Evolutionary conservation across 1,140 invertebrate species (phyloP).

Genomic region (Pteromalus puparum): DNA sequence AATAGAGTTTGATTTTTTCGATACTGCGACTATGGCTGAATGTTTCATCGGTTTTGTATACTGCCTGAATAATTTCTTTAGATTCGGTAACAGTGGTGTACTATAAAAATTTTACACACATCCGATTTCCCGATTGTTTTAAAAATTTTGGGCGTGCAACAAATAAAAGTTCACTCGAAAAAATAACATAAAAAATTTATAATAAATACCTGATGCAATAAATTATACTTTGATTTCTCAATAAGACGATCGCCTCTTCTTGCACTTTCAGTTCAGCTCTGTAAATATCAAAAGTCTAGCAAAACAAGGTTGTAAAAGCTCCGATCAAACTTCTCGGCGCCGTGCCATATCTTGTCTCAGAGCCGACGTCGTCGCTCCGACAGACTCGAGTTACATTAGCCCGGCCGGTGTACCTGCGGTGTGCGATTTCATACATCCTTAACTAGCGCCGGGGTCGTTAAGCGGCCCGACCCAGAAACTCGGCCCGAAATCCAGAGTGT

Average conservation of each 20-base stretch:
- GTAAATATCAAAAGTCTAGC: neutral
- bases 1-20: neutral
- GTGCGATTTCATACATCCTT: conserved; percentile 39
- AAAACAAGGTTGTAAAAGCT: neutral
- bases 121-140: too few relatives aligned
- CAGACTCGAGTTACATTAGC: conserved; percentile 18
- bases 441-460: conserved; percentile 22
- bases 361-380: neutral
- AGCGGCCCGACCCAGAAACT: conserved; percentile 24
- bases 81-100: too few relatives aligned
- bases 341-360: neutral
- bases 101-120: too few relatives aligned
- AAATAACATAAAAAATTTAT: too few relatives aligned
- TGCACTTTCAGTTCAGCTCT: too few relatives aligned
- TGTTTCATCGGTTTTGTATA: neutral
- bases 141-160: too few relatives aligned
- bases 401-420: neutral
- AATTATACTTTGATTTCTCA: too few relatives aligned
- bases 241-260: too few relatives aligned
- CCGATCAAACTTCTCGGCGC: neutral
- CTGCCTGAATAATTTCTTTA: too few relatives aligned
- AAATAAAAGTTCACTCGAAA: too few relatives aligned
- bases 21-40: neutral
- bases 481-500: neutral
- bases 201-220: too few relatives aligned